Base-by-base conservation (phyloP, 2,888 invertebrate species). In the Cryptosula pallasiana region DNA sequence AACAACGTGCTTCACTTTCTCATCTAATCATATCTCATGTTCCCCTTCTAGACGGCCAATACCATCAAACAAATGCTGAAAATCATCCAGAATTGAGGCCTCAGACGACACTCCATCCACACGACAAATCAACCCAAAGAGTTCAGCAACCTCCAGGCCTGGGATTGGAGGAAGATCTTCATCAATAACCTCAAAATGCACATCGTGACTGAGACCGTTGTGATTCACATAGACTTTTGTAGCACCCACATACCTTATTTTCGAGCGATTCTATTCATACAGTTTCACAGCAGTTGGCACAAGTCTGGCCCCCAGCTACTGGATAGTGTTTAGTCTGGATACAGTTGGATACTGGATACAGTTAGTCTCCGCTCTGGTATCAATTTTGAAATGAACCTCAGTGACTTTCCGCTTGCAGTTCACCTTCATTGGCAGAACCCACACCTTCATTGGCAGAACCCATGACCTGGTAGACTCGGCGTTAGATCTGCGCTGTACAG, bases 1-100 rank as follows among this genome's bases (percentile, higher is more conserved):
- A n/a, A n/a, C n/a, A n/a, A n/a, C n/a, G n/a, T n/a, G n/a, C n/a
- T n/a, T n/a, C n/a, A n/a, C n/a, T n/a, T n/a, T n/a, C n/a, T n/a
- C n/a, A n/a, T n/a, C n/a, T n/a, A n/a, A n/a, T n/a, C n/a, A n/a
- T n/a, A n/a, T n/a, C n/a, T 74, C 54, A 71, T 72, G 73, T 45
- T 13, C 20, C 32, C 45, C 55, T n/a, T 74, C 71, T 9, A 35
- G 55, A 20, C 54, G 2, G 13, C 74, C 74, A 25, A 74, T 25
- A 1, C 72, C 74, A 57, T 1, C 57, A 72, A 74, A 72, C 32
- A 71, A 54, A 27, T 73, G 54, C 23, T 16, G 27, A 58, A 63
- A 73, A 23, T 73, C 25, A 13, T 32, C 58, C n/a, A n/a, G n/a
- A n/a, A 16, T n/a, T 20, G n/a, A 35, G 29, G 25, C 54, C 27